Conservation (phyloP, 2,113 vertebrate genomes). For the Callopanchax toddi region DNA sequence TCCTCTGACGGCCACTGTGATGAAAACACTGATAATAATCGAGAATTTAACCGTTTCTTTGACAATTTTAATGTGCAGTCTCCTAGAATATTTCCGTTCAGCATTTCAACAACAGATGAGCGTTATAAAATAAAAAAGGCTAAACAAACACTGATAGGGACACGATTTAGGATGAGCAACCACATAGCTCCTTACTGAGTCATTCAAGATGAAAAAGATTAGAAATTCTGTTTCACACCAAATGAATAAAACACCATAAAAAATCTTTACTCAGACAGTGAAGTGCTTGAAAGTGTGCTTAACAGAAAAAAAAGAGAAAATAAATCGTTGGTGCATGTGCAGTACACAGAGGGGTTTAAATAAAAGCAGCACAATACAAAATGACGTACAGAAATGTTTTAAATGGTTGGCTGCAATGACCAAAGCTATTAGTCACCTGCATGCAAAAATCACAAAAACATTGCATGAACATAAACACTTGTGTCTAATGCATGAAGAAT, state of each 20-base stretch:
- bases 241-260: conserved; percentile 1
- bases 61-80: background rate
- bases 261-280: background rate
- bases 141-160: background rate
- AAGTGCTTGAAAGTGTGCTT: background rate
- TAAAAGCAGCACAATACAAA: background rate
- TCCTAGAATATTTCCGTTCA: background rate
- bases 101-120: too few species aligned
- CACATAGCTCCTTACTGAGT: background rate
- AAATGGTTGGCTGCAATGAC: background rate
- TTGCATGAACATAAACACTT: background rate
- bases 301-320: background rate
- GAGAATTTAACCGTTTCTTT: background rate
- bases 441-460: background rate
- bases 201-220: background rate
- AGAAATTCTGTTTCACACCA: background rate
- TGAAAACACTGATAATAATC: background rate
- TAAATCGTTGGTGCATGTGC: conserved; percentile 4
- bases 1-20: background rate
- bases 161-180: conserved; percentile 1
- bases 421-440: background rate
- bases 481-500: too few species aligned
- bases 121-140: background rate
- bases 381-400: background rate
- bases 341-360: background rate